Evolutionary conservation across 1,140 invertebrate species (phyloP).

Genomic region (Drosophila leontia): DNA sequence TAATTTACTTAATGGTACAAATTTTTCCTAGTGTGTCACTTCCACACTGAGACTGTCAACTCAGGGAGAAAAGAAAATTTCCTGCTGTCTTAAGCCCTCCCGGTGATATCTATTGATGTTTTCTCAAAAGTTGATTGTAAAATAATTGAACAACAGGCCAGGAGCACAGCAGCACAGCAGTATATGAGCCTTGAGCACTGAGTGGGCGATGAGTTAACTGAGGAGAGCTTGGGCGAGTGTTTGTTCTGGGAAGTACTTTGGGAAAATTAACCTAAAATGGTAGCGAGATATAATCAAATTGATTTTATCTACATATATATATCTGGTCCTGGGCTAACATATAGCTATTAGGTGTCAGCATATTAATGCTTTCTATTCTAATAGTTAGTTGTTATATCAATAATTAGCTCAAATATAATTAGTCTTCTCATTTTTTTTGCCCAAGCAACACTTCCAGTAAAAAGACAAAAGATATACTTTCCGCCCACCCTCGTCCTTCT

Average conservation of each 20-base stretch:
- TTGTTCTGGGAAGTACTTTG: neutral
- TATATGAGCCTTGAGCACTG: neutral
- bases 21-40: neutral
- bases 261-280: neutral
- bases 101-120: slow-evolving; percentile 52
- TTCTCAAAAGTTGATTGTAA: slow-evolving; percentile 54
- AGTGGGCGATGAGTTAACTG: slow-evolving; percentile 1
- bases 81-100: slow-evolving; percentile 27
- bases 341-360: neutral
- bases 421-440: neutral
- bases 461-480: neutral
- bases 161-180: slow-evolving; percentile 21
- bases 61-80: neutral
- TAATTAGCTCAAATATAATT: neutral
- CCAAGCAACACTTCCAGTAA: neutral
- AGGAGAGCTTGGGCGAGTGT: neutral
- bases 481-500: neutral
- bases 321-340: neutral
- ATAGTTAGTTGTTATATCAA: neutral
- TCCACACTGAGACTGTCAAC: slow-evolving; percentile 32
- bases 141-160: slow-evolving; percentile 54
- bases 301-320: neutral
- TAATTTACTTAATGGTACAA: neutral
- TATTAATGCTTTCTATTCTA: neutral
- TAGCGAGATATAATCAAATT: neutral